Percentiles rank a stretch among this genome's conserved stretches.
Evolutionary conservation across 2,113 vertebrate genomes (phyloP).

Genomic region (Calidris pygmaea): DNA sequence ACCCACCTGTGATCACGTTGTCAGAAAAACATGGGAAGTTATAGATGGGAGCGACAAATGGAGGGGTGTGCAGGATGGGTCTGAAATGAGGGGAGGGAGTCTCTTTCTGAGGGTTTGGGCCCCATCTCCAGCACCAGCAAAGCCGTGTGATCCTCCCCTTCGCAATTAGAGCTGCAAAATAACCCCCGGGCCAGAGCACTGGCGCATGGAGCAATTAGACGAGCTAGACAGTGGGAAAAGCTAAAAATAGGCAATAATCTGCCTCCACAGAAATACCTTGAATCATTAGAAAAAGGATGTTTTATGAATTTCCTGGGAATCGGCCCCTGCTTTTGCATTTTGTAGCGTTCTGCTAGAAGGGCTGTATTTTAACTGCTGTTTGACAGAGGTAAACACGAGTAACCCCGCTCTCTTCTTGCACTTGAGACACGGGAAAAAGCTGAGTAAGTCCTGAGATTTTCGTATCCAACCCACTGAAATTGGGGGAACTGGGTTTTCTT

Average conservation of each 20-base stretch:
- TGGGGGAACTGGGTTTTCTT: background rate
- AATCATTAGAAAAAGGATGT: background rate
- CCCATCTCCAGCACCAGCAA: background rate
- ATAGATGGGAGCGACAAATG: background rate
- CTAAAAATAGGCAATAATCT: conserved; percentile 51
- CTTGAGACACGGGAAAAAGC: background rate
- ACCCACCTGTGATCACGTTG: background rate
- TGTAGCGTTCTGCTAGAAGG: background rate
- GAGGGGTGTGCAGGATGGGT: background rate
- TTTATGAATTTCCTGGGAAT: conserved; percentile 14
- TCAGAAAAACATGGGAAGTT: background rate
- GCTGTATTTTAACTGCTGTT: background rate
- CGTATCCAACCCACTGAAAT: background rate
- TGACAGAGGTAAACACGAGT: background rate
- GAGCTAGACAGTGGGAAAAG: conserved; percentile 8
- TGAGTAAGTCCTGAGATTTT: background rate
- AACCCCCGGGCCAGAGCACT: background rate
- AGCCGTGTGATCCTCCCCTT: conserved; percentile 21
- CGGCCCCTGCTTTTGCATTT: background rate
- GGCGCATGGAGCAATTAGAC: conserved; percentile 17
- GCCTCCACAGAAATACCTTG: conserved; percentile 13
- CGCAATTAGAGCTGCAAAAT: conserved; percentile 37
- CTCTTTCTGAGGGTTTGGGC: background rate
- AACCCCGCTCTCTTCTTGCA: background rate
- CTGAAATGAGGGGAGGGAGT: background rate